Evolutionary conservation across 2,888 invertebrate species (phyloP), one percentile per base, ranked within the genome.

Genomic region (Meta bourneti): DNA sequence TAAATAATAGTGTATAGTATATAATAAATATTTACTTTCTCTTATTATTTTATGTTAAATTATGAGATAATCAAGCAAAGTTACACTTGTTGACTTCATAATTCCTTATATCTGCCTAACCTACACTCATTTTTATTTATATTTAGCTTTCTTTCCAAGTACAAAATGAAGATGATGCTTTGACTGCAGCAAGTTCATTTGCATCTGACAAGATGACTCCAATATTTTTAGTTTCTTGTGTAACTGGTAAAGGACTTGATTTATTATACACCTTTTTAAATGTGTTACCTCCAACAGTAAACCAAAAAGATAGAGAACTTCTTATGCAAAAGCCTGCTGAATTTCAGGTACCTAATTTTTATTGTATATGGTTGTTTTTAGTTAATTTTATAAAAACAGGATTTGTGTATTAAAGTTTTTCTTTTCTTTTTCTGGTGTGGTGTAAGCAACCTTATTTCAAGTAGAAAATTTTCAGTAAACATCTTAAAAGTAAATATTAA

Each of bases 261-360:
- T 96, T 98, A 11, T 96, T 99, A 48, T 97, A 97, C 93, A 97
- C 97, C 92, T 98, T 98, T 95, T 96, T 99, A 20, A 97, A 98
- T 94, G 97, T 98, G 34, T 96, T 98, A 75, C 95, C 96, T 93
- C 97, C 97, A 0, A 96, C 96, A 6, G 95, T 96, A 61, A 96
- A 96, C 94, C 94, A 96, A 89, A 93, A 88, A 84, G 97, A 97
- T 94, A 96, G 96, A 93, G 97, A 97, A 94, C 95, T 96, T 61
- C 94, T 97, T n/a, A 97, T 97, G 94, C 96, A 97, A 94, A 96
- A 96, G 93, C 94, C 94, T 87, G 93, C 94, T 49, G 94, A 95
- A 93, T 94, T 94, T 93, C 94, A 94, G 90, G 93, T 94, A 61
- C n/a, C n/a, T n/a, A 70, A 9, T 84, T 52, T 75, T 72, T 34